Evolutionary conservation across 2,797 vertebrate species (phyloP).

Genomic region (Phoeniculus purpureus): DNA sequence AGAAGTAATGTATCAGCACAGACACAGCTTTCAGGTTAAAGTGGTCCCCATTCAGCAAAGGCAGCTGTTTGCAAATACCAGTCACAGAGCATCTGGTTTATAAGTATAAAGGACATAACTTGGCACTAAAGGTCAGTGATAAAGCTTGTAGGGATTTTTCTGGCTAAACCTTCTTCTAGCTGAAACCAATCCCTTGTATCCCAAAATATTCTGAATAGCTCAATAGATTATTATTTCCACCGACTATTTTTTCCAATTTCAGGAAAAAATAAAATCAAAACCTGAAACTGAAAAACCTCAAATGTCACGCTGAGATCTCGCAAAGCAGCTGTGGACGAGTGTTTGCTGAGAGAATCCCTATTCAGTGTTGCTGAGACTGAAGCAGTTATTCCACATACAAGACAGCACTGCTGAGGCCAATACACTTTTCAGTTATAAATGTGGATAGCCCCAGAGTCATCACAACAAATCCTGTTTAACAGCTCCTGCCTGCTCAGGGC

Average conservation of each 20-base stretch:
- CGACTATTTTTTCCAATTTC: not conserved
- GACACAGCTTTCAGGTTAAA: not conserved
- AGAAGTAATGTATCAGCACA: not conserved
- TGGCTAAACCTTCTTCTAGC: not conserved
- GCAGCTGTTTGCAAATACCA: not conserved
- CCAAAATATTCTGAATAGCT: not conserved
- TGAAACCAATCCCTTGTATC: not conserved
- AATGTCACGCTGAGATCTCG: not conserved
- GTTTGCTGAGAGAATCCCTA: not conserved
- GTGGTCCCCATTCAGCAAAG: not conserved
- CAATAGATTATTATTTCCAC: not conserved
- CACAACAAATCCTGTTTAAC: not conserved
- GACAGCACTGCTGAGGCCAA: fast-evolving
- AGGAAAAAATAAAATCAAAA: not conserved
- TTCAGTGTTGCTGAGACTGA: not conserved
- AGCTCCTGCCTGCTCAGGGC: fast-evolving
- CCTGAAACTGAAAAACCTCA: not conserved
- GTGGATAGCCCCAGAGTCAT: not conserved
- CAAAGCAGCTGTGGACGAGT: not conserved
- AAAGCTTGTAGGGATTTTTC: not conserved
- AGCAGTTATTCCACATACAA: not conserved
- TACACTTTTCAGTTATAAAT: not conserved
- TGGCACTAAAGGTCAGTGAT: not conserved
- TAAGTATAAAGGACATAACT: not conserved
- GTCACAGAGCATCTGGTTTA: not conserved